A percentile compares a stretch with the other conserved stretches of the same genome.
Conservation (phyloP, 2,797 vertebrate species). For the Dallia pectoralis region DNA sequence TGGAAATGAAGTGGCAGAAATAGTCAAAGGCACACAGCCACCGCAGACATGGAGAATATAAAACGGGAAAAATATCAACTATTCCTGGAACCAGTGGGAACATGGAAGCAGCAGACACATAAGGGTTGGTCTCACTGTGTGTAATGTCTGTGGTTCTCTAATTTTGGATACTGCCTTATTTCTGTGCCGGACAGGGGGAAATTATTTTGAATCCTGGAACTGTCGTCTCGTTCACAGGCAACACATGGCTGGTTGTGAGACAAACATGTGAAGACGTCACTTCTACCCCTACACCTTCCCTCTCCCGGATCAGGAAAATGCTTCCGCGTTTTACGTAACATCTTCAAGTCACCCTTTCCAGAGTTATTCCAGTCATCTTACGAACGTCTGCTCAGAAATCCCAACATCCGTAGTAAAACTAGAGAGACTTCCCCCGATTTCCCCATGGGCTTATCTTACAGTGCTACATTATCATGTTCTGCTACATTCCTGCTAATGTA, state of each 20-base stretch:
- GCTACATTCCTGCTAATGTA: too few relatives aligned
- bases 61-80: not conserved
- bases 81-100: not conserved
- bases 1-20: slow-evolving; percentile 45
- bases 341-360: too few relatives aligned
- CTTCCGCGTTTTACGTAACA: not conserved
- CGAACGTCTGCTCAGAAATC: too few relatives aligned
- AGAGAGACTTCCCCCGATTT: too few relatives aligned
- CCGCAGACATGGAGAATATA: not conserved
- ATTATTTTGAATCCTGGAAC: slow-evolving; percentile 30
- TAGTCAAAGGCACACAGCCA: slow-evolving; percentile 17
- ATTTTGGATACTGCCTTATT: slow-evolving; percentile 37
- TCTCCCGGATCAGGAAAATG: not conserved
- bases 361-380: too few relatives aligned
- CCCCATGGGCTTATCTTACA: too few relatives aligned
- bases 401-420: too few relatives aligned
- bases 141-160: slow-evolving; percentile 11
- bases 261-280: slow-evolving; percentile 7
- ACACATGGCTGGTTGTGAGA: slow-evolving; percentile 13
- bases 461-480: too few relatives aligned
- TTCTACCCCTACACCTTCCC: not conserved
- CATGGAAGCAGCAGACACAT: not conserved
- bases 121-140: slow-evolving; percentile 7
- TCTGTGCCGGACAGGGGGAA: slow-evolving; percentile 18
- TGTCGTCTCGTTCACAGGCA: slow-evolving; percentile 22